These are phyloP conservation scores for Salvelinus sp. DNA, from an alignment of 2,113 vertebrate genomes.

Conservation along the genomic window DNA sequence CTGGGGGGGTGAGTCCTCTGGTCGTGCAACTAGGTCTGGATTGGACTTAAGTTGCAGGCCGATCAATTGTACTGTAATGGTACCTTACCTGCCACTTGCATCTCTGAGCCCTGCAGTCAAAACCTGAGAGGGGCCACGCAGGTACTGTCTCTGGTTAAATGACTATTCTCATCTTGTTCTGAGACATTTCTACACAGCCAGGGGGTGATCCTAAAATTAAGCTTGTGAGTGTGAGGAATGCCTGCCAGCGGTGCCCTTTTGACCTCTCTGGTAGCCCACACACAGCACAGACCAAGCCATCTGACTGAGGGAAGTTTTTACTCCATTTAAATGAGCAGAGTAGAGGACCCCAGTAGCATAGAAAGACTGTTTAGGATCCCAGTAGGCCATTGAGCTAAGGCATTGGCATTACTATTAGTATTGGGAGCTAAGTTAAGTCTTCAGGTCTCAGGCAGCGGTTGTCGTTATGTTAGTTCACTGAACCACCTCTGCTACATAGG, in stretches of 20 bases:
- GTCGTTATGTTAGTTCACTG: background rate
- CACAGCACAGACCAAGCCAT: too few relatives aligned
- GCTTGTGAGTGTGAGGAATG: slow-evolving; percentile 46
- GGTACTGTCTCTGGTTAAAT: slow-evolving; percentile 59
- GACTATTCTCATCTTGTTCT: slow-evolving; percentile 36
- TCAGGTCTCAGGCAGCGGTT: too few relatives aligned
- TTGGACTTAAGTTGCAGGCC: slow-evolving; percentile 72
- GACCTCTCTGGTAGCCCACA: slow-evolving; percentile 10
- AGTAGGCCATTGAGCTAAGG: too few relatives aligned
- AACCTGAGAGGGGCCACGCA: slow-evolving; percentile 39
- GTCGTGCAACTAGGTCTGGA: slow-evolving; percentile 64
- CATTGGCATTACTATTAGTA: too few relatives aligned
- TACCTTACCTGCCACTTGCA: slow-evolving; percentile 60
- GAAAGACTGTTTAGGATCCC: too few relatives aligned
- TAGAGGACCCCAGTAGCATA: too few relatives aligned
- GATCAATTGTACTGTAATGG: slow-evolving; percentile 75
- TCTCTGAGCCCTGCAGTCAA: slow-evolving; percentile 65
- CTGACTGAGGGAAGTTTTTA: too few relatives aligned
- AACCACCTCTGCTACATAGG: background rate
- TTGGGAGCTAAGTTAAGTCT: too few relatives aligned
- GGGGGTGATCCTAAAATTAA: slow-evolving; percentile 37
- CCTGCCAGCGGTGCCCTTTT: slow-evolving; percentile 8
- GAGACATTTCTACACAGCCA: slow-evolving; percentile 42
- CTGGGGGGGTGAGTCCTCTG: slow-evolving; percentile 46
- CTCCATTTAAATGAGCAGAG: too few relatives aligned